A percentile compares a stretch with the other conserved stretches of the same genome.
These are phyloP conservation scores for Darevskia mixta DNA, from an alignment of 2,797 vertebrate genomes.

Conservation along the genomic window DNA sequence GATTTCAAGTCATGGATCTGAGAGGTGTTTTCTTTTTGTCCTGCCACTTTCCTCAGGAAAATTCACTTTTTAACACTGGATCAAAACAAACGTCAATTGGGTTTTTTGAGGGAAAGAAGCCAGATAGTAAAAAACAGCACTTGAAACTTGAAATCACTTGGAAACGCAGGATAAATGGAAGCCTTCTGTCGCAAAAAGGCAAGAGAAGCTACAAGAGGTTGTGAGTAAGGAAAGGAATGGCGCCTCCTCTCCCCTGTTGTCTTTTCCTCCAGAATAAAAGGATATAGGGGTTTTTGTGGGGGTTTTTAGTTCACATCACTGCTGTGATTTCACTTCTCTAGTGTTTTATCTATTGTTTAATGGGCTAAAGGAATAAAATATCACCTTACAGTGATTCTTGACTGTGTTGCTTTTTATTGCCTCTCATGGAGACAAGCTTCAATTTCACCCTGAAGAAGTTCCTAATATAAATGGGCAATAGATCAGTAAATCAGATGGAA, in stretches of 20 bases:
- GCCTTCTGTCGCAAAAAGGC: not conserved
- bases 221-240: not conserved
- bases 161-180: no score
- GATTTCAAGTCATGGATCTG: no score
- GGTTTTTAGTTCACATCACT: constrained; percentile 20
- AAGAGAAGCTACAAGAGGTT: not conserved
- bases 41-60: no score
- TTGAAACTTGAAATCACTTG: no score
- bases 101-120: no score
- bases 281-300: no score
- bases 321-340: constrained; percentile 58
- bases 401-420: constrained; percentile 71
- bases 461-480: constrained; percentile 63
- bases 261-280: not conserved
- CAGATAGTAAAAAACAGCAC: no score
- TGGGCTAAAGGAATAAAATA: constrained; percentile 69
- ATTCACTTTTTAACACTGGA: no score
- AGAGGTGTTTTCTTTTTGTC: no score
- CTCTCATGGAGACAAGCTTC: constrained; percentile 60
- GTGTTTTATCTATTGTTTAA: constrained; percentile 69
- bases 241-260: not conserved
- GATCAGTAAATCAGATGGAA: constrained; percentile 63
- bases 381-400: constrained; percentile 63
- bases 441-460: constrained; percentile 60
- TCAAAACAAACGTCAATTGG: no score